Conservation (phyloP, 2,888 invertebrate species). For the Standfussiana lucernea region DNA sequence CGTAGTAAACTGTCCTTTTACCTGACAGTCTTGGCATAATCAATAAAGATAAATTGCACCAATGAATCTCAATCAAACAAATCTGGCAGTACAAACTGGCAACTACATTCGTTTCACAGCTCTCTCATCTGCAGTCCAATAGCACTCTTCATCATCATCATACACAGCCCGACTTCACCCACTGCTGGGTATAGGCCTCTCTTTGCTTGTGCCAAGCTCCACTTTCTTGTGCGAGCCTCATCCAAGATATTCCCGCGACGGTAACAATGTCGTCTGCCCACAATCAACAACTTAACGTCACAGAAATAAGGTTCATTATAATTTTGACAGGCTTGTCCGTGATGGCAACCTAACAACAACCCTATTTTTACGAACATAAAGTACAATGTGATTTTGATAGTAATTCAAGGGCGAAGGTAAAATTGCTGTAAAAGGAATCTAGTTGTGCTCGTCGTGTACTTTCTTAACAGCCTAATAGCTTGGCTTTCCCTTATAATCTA, state of each 20-base stretch:
- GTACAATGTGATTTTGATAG: too few relatives aligned
- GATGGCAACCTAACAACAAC: too few relatives aligned
- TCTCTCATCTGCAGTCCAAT: not conserved
- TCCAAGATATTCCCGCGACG: too few relatives aligned
- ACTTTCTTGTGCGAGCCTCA: too few relatives aligned
- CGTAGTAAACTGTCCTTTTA: slow-evolving; percentile 25
- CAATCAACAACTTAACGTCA: not conserved
- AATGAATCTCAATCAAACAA: not conserved
- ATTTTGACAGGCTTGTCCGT: not conserved
- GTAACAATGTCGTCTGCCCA: too few relatives aligned
- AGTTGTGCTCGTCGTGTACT: not conserved
- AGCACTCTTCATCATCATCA: not conserved
- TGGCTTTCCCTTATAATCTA: not conserved
- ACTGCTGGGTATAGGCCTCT: too few relatives aligned
- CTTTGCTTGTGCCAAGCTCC: too few relatives aligned
- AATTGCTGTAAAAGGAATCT: not conserved
- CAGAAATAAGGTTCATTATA: not conserved
- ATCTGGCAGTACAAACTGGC: too few relatives aligned
- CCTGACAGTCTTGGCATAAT: not conserved
- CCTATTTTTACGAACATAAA: too few relatives aligned
- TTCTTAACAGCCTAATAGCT: not conserved
- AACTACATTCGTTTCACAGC: not conserved
- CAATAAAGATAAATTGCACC: not conserved
- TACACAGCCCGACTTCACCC: too few relatives aligned
- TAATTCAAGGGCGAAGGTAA: not conserved